Evolutionary conservation across 1,140 invertebrate species (phyloP).

Genomic region (Ptiloglossa arizonensis): DNA sequence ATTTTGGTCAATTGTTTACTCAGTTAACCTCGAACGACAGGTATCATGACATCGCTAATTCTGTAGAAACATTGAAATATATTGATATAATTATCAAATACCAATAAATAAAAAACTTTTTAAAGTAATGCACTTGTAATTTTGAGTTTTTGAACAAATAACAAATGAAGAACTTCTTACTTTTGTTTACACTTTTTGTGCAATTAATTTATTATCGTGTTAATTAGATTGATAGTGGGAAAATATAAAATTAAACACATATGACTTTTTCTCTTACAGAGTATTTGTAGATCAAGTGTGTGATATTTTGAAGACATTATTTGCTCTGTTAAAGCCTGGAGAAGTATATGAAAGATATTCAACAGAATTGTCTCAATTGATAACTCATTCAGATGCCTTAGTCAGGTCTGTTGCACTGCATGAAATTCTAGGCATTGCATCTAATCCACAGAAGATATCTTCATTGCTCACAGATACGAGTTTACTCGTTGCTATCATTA

Average conservation of each 20-base stretch:
- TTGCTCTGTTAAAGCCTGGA: slow-evolving; percentile 73
- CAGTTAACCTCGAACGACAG: slow-evolving; percentile 77
- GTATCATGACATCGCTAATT: slow-evolving; percentile 69
- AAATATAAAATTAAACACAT: background rate
- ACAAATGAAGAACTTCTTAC: no score
- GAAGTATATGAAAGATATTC: slow-evolving; percentile 77
- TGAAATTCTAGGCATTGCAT: slow-evolving; percentile 77
- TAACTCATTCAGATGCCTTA: slow-evolving; percentile 74
- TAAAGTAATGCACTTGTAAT: background rate
- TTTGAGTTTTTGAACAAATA: no score
- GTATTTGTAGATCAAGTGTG: slow-evolving; percentile 78
- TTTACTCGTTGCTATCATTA: slow-evolving; percentile 82
- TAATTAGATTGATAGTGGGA: no score
- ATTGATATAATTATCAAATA: background rate
- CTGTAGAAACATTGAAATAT: background rate
- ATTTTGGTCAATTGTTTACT: slow-evolving; percentile 68
- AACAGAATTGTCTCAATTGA: slow-evolving; percentile 71
- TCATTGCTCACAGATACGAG: slow-evolving; percentile 81
- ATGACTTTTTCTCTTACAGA: slow-evolving; percentile 69
- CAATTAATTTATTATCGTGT: no score
- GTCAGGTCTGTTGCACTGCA: slow-evolving; percentile 75
- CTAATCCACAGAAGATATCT: slow-evolving; percentile 69
- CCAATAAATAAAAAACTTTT: background rate
- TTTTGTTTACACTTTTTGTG: no score
- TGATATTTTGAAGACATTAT: slow-evolving; percentile 76